Base-by-base conservation (phyloP, 2,888 invertebrate species). In the Ennomos quercinarius region DNA sequence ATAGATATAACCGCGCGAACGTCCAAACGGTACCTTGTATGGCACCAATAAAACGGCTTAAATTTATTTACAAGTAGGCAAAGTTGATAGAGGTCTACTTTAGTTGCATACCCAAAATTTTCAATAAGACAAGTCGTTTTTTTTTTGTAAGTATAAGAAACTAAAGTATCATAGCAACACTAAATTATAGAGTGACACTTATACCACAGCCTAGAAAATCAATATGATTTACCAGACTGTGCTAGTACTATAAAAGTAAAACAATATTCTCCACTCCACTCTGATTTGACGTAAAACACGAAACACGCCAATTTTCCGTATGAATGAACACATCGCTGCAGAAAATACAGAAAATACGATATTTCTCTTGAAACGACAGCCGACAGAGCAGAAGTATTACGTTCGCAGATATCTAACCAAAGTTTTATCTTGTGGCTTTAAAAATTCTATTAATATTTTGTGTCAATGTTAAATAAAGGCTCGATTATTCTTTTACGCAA, bases 311-410 rank as follows among this genome's bases (percentile, higher is more conserved):
- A 59, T 54, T 59, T 59, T 43, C 50, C 50, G 41, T 46, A 11
- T 42, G 45, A 59, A 59, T 46, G 45, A 54, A 45, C 54, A 8
- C 37, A 44, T 34, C 13, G 38, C 37, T 54, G 45, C 45, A 57
- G 49, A 56, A 56, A 27, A 57, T 43, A 53, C 44, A 45, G 59
- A 35, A 45, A 50, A 41, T 48, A 12, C 50, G 39, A 60, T 60
- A 60, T 51, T 60, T 60, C 46, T 60, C 50, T 50, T 12, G 46
- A 50, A 50, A 54, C 46, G 59, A 59, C 58, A 54, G 45, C 42
- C 42, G 11, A 42, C 54, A 36, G 39, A 42, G 47, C 40, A n/a
- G n/a, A n/a, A n/a, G n/a, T n/a, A n/a, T n/a, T n/a, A 10, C 8
- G 50, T 40, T 41, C 9, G 45, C 42, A 54, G 49, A 59, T 59